These are phyloP conservation scores for Neelides folsomi DNA, from an alignment of 2,888 invertebrate genomes.

Conservation along the genomic window DNA sequence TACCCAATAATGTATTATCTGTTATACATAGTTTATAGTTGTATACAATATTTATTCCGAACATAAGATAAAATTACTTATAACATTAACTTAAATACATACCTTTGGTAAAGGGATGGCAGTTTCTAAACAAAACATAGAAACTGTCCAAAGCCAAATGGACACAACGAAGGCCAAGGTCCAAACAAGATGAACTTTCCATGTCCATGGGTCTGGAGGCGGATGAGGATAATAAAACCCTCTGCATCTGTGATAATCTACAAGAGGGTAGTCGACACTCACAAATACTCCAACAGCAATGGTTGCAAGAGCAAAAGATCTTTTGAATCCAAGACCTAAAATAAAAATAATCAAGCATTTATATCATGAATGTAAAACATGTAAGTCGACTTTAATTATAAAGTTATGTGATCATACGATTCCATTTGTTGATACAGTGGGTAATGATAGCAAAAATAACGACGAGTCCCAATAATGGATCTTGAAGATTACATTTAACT, in stretches of 20 bases:
- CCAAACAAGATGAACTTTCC: slow-evolving; percentile 46
- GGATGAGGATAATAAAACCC: slow-evolving; percentile 40
- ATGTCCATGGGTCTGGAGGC: slow-evolving; percentile 40
- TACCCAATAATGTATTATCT: too few relatives aligned
- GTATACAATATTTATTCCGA: too few relatives aligned
- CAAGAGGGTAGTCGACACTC: slow-evolving; percentile 48
- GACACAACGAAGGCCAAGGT: slow-evolving; percentile 39
- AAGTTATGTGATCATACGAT: slow-evolving; percentile 8
- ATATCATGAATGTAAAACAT: too few relatives aligned
- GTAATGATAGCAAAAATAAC: slow-evolving; percentile 39
- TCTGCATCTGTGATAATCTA: slow-evolving; percentile 49
- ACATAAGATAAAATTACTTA: too few relatives aligned
- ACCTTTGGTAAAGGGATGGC: slow-evolving; percentile 16
- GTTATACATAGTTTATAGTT: too few relatives aligned
- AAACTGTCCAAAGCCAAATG: slow-evolving; percentile 26
- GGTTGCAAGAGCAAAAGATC: slow-evolving; percentile 17
- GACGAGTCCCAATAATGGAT: slow-evolving; percentile 47
- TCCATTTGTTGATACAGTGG: slow-evolving; percentile 22
- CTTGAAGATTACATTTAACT: slow-evolving; percentile 49
- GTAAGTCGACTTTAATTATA: too few relatives aligned
- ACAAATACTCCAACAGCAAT: slow-evolving; percentile 42
- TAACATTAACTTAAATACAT: background rate
- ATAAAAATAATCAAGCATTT: background rate
- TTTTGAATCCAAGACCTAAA: slow-evolving; percentile 18
- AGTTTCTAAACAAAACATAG: slow-evolving; percentile 23